Base-by-base conservation (phyloP, 2,888 invertebrate species). In the Drosophila cyrtoloma region DNA sequence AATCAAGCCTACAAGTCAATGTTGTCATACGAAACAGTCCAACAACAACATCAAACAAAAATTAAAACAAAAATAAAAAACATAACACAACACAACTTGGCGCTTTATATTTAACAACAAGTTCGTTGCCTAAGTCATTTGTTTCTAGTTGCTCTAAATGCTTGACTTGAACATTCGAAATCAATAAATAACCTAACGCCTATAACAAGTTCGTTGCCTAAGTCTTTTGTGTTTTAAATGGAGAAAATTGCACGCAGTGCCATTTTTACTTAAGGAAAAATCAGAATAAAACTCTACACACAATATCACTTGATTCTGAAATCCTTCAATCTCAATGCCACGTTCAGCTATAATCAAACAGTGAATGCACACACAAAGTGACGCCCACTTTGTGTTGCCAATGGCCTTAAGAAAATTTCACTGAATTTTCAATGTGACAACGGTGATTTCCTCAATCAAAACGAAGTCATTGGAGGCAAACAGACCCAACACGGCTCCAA, bases 361-460 rank as follows among this genome's bases (percentile, higher is more conserved):
- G 22, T 22, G 22, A 44, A 6, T 22, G 12, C 16, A 51, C 28
- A 28, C 19, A 10, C 5, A 64, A 73, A 79, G 58, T 62, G 52
- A 60, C 66, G 75, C 39, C 74, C 75, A 84, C 72, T 74, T 81
- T 75, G 47, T 61, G 52, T 56, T 68, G 65, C 50, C 77, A 75
- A 76, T 71, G 72, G 79, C 79, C 84, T 82, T 80, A 71, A 57
- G 75, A 68, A 79, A 82, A 90, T 90, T 90, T 86, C 82, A 84
- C 87, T 87, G 87, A 82, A 86, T 89, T 83, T 79, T 77, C 76
- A 90, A 90, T 83, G 81, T 68, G 89, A 71, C 77, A 71, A 53
- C 62, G 39, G 75, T 64, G 90, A 90, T 86, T 87, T 87, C 87
- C 89, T 90, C 89, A 89, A 87, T 87, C 87, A 89, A 87, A 89